Evolutionary conservation across 2,113 vertebrate species (phyloP).

Genomic region (Empidonax alnorum): DNA sequence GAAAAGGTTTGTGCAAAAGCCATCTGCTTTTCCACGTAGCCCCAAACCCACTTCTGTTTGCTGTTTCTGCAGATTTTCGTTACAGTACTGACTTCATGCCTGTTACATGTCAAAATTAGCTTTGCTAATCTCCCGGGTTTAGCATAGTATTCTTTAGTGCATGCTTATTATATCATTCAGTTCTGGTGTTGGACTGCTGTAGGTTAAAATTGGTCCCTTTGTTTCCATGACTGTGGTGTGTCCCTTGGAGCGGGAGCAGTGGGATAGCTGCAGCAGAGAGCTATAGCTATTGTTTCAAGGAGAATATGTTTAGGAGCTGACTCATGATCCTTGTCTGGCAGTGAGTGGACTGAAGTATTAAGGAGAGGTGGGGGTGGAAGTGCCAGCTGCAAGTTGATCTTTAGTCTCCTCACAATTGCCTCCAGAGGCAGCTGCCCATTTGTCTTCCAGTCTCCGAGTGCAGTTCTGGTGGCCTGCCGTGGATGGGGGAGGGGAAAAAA

Average conservation of each 20-base stretch:
- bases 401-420: slow-evolving; percentile 65
- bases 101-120: not conserved
- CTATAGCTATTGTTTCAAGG: slow-evolving; percentile 14
- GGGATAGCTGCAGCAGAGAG: not conserved
- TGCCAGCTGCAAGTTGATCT: slow-evolving; percentile 61
- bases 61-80: not conserved
- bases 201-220: slow-evolving; percentile 7
- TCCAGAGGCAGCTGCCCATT: slow-evolving; percentile 55
- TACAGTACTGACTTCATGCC: not conserved
- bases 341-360: slow-evolving; percentile 54
- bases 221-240: not conserved
- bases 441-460: slow-evolving; percentile 40
- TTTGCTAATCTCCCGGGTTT: not conserved
- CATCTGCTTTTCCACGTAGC: not conserved
- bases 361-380: slow-evolving; percentile 34
- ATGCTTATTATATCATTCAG: not conserved
- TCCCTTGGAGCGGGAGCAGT: not conserved
- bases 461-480: not conserved
- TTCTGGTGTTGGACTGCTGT: not conserved
- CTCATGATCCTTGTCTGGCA: slow-evolving; percentile 61
- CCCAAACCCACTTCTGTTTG: not conserved
- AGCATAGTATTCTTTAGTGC: not conserved
- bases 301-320: slow-evolving; percentile 65
- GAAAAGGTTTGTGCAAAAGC: not conserved
- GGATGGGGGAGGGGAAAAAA: not conserved